Evolutionary conservation across 2,113 vertebrate genomes (phyloP).

Genomic region (Syrrhaptes paradoxus): DNA sequence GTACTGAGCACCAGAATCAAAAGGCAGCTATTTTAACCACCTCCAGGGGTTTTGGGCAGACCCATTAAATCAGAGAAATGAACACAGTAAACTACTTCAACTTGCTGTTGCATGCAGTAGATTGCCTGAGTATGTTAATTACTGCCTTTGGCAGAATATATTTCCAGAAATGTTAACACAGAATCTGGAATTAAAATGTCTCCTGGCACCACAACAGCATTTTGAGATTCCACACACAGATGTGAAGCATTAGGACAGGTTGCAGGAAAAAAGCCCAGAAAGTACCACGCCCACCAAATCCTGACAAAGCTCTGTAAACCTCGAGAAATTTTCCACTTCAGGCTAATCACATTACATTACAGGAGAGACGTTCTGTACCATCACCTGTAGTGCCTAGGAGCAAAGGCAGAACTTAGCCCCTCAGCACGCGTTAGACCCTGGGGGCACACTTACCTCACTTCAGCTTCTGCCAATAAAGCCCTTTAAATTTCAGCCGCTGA

Average conservation of each 20-base stretch:
- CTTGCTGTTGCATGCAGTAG: neutral
- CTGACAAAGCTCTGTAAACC: neutral
- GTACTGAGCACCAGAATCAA: neutral
- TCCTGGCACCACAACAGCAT: neutral
- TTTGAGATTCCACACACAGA: neutral
- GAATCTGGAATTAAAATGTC: neutral
- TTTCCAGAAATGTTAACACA: constrained; percentile 33
- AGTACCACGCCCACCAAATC: neutral
- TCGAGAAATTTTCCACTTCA: neutral
- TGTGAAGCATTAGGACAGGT: neutral
- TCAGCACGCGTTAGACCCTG: neutral
- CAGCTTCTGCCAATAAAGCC: neutral
- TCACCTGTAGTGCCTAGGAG: neutral
- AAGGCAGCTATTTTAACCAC: neutral
- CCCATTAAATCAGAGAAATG: neutral
- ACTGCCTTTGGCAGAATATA: constrained; percentile 19
- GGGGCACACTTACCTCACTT: neutral
- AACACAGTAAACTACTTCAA: neutral
- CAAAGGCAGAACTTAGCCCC: neutral
- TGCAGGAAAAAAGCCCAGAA: neutral
- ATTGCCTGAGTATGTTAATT: neutral
- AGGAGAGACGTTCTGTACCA: neutral
- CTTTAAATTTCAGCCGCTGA: neutral
- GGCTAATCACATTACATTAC: neutral
- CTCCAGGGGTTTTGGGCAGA: neutral